Evolutionary conservation across 2,888 invertebrate species (phyloP), one percentile per base, ranked within the genome.

Genomic region (Mythimna impura): DNA sequence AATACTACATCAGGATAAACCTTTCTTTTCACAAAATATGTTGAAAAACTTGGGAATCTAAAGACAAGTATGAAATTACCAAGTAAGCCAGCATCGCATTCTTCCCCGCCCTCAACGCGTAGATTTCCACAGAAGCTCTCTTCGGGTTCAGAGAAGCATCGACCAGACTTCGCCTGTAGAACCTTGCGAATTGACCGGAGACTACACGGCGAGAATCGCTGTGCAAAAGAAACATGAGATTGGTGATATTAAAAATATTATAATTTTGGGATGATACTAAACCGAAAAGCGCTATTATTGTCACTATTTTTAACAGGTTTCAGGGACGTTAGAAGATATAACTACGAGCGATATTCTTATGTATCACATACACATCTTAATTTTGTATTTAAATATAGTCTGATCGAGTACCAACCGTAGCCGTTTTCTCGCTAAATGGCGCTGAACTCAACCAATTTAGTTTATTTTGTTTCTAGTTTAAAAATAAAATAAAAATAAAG

Each of bases 81-180:
- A 9, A 99, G 96, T 43, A 99, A 96, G 2, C 99, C 99, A 40
- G 99, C 99, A 91, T 99, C 99, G 92, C 99, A 99, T 92, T 99
- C 99, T 93, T 99, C 99, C 82, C 98, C 99, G 5, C 98, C 99
- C 93, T 99, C 99, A 0, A 99, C 99, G 17, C 99, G 97, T 81
- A 99, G 96, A 96, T 99, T 99, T 12, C 99, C 99, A 93, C 99
- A 99, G 94, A 99, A 99, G 69, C 99, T 99, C 94, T 99, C 99
- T 93, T 99, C 99, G 0, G 99, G 99, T 94, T 99, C 99, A 0
- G 98, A 99, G 93, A 99, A 99, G 91, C 99, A 99, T 66, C 98
- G 97, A 0, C 98, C 98, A 0, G 99, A 98, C 94, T 99, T 99
- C 1, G 98, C 98, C 93, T 98, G 98, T 69, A 99, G 95, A 54